Evolutionary conservation across 2,888 invertebrate genomes (phyloP).

Genomic region (Eupelmus urozonus): DNA sequence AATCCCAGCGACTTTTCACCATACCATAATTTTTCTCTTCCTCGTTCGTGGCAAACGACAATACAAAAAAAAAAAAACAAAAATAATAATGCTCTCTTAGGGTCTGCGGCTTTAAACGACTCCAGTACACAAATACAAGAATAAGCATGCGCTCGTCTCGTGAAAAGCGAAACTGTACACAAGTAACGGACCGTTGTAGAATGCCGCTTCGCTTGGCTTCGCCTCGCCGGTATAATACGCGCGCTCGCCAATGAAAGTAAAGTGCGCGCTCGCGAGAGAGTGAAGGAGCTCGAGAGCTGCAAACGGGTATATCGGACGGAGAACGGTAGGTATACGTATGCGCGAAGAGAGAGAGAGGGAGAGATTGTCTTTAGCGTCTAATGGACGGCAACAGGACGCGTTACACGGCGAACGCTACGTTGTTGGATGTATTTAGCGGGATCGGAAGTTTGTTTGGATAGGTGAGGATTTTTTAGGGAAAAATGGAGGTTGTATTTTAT

Average conservation of each 20-base stretch:
- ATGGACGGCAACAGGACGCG: conserved; percentile 31
- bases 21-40: conserved; percentile 18
- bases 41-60: conserved; percentile 4
- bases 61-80: neutral
- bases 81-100: neutral
- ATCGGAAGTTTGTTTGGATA: conserved; percentile 4
- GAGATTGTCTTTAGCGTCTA: conserved; percentile 13
- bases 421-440: neutral
- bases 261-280: neutral
- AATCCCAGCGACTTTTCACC: conserved; percentile 20
- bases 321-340: too few relatives aligned
- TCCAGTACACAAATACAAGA: neutral
- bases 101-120: conserved; percentile 22
- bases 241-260: neutral
- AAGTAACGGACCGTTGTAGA: conserved; percentile 40
- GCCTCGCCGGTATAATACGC: conserved; percentile 36
- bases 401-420: conserved; percentile 25
- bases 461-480: too few relatives aligned
- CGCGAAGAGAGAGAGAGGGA: neutral
- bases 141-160: neutral
- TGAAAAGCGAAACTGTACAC: conserved; percentile 41
- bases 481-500: too few relatives aligned
- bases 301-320: neutral
- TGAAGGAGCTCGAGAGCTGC: neutral
- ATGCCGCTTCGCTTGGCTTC: conserved; percentile 28